Evolutionary conservation across 2,113 vertebrate genomes (phyloP), one percentile per base, ranked within the genome.

Genomic region (Neoarius graeffei): DNA sequence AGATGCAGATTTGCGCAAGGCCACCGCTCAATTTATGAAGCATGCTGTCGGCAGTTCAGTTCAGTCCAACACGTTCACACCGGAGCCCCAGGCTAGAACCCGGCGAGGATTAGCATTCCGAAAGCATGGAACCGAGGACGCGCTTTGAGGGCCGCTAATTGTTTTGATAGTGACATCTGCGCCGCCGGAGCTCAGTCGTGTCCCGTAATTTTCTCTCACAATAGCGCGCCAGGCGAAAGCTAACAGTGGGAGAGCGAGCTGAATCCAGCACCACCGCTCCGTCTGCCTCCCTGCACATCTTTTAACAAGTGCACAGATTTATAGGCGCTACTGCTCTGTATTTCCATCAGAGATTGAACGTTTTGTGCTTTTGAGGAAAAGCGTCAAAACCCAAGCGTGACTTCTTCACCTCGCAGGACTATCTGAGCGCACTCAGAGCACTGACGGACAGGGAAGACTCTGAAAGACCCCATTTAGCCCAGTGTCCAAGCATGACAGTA

Each of bases 91-190:
- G 56, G 57, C 17, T 81, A 35, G 80, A 82, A 48, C 42, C 7
- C 73, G 17, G 23, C 27, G 52, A 48, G 62, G 83, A 69, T 71
- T 35, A 84, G 48, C 66, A 84, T 84, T 71, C 66, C 25, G 48
- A 27, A 64, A 60, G 52, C 76, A 52, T 50, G 27, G n/a, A 67
- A 62, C n/a, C 30, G 8, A 19, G 62, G n/a, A 60, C 35, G 86
- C 67, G 80, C 80, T 83, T 86, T 86, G 23, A 64, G 74, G 35
- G 74, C 57, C 66, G 67, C 25, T 87, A 64, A 87, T 84, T 77
- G 86, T 84, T 83, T 87, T 60, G 85, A 54, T 86, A 54, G 74
- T 83, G 86, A 76, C 81, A 87, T 13, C 50, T 64, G 86, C 85
- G 7, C 62, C 23, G 60, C 54, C n/a, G 8, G 69, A 71, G 64